Evolutionary conservation across 2,888 invertebrate genomes (phyloP).

Genomic region (Crepidodera aurea): DNA sequence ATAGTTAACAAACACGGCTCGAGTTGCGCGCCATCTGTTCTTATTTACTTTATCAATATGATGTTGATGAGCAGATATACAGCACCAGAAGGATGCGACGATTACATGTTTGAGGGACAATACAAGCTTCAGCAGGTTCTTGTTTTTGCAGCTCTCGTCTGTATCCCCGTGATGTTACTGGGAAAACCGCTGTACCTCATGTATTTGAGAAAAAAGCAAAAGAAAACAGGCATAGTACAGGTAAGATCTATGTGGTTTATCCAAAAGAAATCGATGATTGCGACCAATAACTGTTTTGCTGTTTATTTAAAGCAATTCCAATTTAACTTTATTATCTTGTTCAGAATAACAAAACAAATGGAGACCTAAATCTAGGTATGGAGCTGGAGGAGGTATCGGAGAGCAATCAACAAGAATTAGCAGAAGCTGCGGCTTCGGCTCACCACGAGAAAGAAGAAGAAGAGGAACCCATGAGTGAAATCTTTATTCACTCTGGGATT

Average conservation of each 20-base stretch:
- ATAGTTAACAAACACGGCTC: constrained; percentile 55
- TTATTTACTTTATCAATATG: constrained; percentile 83
- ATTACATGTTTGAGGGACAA: constrained; percentile 70
- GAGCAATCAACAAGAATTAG: constrained; percentile 32
- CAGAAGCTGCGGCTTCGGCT: constrained; percentile 43
- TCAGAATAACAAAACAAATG: constrained; percentile 60
- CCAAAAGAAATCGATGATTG: too few relatives aligned
- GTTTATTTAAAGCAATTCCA: too few relatives aligned
- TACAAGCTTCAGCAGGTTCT: constrained; percentile 69
- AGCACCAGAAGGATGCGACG: constrained; percentile 60
- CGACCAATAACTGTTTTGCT: too few relatives aligned
- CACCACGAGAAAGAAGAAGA: constrained; percentile 62
- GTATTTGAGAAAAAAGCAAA: constrained; percentile 51
- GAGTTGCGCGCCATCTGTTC: constrained; percentile 76
- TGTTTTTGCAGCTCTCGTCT: constrained; percentile 70
- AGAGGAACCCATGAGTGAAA: constrained; percentile 79
- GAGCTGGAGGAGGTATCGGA: constrained; percentile 65
- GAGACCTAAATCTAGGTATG: constrained; percentile 73
- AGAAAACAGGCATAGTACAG: constrained; percentile 24
- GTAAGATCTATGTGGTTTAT: too few relatives aligned
- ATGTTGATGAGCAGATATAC: constrained; percentile 66
- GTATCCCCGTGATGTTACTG: constrained; percentile 80
- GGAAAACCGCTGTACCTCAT: constrained; percentile 78
- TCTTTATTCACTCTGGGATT: constrained; percentile 93
- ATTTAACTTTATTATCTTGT: constrained; percentile 4